Conservation (phyloP, 2,113 vertebrate species). For the Perca flavescens region DNA sequence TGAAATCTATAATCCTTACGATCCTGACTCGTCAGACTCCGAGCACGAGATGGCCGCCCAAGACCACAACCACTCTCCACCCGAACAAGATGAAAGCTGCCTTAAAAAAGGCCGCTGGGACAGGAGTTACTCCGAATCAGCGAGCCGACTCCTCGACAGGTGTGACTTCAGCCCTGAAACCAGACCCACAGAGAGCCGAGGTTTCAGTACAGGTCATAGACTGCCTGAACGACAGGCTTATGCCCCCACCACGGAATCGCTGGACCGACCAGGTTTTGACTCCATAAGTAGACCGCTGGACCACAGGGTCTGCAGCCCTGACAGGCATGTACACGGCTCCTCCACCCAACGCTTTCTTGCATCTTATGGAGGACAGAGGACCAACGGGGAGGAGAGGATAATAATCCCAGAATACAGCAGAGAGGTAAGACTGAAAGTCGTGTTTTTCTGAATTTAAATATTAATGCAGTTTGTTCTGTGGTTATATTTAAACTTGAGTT, state of each 20-base stretch:
- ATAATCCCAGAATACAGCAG: conserved; percentile 41
- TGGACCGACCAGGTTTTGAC: neutral
- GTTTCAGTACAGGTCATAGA: conserved; percentile 17
- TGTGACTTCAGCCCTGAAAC: conserved; percentile 13
- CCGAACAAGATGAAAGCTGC: neutral
- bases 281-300: conserved; percentile 31
- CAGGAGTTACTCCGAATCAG: neutral
- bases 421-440: conserved; percentile 30
- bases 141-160: neutral
- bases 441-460: neutral
- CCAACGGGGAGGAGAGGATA: conserved; percentile 45
- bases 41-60: conserved; percentile 21
- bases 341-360: conserved; percentile 28
- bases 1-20: conserved; percentile 73
- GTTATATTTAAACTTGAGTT: neutral
- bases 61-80: neutral
- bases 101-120: conserved; percentile 28
- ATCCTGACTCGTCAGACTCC: conserved; percentile 45
- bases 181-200: neutral
- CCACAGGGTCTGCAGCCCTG: conserved; percentile 45
- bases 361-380: conserved; percentile 40
- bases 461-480: neutral
- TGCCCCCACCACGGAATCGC: conserved; percentile 12
- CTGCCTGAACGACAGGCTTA: conserved; percentile 7
- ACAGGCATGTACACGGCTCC: conserved; percentile 13